Evolutionary conservation across 2,797 vertebrate genomes (phyloP).

Genomic region (Novumbra hubbsi): DNA sequence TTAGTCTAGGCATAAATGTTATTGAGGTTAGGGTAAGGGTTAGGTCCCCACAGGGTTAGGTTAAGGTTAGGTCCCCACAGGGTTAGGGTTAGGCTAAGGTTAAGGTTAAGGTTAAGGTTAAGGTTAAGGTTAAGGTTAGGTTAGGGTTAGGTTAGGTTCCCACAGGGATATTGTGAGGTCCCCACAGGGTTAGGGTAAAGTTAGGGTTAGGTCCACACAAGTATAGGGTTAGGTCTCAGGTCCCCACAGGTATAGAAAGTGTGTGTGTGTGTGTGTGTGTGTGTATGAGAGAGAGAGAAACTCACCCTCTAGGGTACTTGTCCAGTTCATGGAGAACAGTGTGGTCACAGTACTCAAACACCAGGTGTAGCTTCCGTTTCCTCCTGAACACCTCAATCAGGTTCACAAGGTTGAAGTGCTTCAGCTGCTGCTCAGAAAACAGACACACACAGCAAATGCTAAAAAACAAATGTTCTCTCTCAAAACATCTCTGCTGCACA

Average conservation of each 20-base stretch:
- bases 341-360: slow-evolving; percentile 95
- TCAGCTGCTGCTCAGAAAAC: slow-evolving; percentile 82
- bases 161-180: too few relatives aligned
- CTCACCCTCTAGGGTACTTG: slow-evolving; percentile 87
- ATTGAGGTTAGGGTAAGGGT: too few relatives aligned
- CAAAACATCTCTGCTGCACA: background rate
- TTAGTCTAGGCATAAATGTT: too few relatives aligned
- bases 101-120: too few relatives aligned
- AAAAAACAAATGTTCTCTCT: background rate
- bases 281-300: slow-evolving; percentile 10
- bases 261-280: background rate
- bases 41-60: too few relatives aligned
- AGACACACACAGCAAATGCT: background rate
- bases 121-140: too few relatives aligned
- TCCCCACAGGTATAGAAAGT: background rate
- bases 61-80: too few relatives aligned
- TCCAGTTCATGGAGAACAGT: slow-evolving; percentile 93
- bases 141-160: too few relatives aligned
- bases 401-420: slow-evolving; percentile 93
- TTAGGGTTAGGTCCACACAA: background rate
- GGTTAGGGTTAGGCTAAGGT: too few relatives aligned
- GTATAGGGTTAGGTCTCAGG: background rate
- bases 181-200: too few relatives aligned
- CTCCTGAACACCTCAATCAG: slow-evolving; percentile 93
- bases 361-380: slow-evolving; percentile 89